These are phyloP conservation scores for Armadillidium nasatum DNA, from an alignment of 1,140 invertebrate species.

Conservation along the genomic window DNA sequence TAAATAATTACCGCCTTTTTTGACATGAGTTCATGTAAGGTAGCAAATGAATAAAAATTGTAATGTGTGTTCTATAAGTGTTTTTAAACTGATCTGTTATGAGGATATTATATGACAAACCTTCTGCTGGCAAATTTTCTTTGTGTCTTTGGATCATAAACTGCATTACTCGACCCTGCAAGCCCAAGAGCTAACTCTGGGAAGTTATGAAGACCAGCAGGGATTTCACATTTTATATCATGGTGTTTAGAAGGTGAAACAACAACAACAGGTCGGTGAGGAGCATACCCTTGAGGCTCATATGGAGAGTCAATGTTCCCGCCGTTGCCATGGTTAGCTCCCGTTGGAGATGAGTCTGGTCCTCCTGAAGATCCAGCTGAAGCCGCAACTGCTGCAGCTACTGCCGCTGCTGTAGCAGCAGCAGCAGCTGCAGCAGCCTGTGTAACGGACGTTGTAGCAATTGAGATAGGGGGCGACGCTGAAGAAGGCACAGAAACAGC, in stretches of 20 bases:
- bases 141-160: slow-evolving; percentile 37
- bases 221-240: slow-evolving; percentile 14
- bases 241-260: background rate
- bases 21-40: too few relatives aligned
- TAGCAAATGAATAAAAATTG: too few relatives aligned
- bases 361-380: slow-evolving; percentile 23
- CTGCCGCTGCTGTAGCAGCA: slow-evolving; percentile 18
- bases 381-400: slow-evolving; percentile 21
- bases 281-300: slow-evolving; percentile 39
- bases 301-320: slow-evolving; percentile 34
- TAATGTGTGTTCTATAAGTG: too few relatives aligned
- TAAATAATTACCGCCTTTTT: too few relatives aligned
- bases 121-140: slow-evolving; percentile 39
- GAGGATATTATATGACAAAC: slow-evolving; percentile 3
- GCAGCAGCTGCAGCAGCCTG: slow-evolving; percentile 24
- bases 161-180: slow-evolving; percentile 32
- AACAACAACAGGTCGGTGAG: background rate
- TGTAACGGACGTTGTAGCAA: slow-evolving; percentile 20
- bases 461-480: slow-evolving; percentile 8
- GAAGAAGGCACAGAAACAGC: background rate
- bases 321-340: slow-evolving; percentile 17
- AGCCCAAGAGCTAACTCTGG: slow-evolving; percentile 40
- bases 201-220: slow-evolving; percentile 26
- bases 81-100: background rate
- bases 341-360: slow-evolving; percentile 27